These are phyloP conservation scores for Piaya cayana DNA, from an alignment of 2,113 vertebrate genomes.

Conservation along the genomic window DNA sequence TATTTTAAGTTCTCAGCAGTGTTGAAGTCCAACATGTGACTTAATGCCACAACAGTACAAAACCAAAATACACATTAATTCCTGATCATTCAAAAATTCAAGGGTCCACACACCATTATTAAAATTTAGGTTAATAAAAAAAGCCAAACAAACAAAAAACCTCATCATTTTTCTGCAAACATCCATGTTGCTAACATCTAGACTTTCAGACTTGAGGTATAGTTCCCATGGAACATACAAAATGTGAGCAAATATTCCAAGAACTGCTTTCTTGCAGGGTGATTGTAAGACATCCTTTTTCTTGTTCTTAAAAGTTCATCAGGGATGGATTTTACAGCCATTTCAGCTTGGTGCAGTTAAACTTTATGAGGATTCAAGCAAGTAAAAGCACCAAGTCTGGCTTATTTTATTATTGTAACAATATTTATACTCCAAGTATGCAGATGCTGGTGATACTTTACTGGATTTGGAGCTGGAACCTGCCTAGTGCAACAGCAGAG, in stretches of 20 bases:
- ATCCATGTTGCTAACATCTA: not conserved
- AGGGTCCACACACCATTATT: not conserved
- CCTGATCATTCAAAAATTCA: not conserved
- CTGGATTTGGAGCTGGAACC: not conserved
- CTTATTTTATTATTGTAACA: not conserved
- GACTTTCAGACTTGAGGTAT: not conserved
- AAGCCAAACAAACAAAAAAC: not conserved
- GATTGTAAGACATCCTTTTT: not conserved
- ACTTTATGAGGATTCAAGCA: not conserved
- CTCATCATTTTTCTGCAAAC: not conserved
- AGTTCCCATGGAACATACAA: not conserved
- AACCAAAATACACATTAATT: not conserved
- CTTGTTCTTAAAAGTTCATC: not conserved
- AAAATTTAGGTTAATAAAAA: not conserved
- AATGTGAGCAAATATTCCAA: not conserved
- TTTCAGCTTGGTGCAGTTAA: not conserved
- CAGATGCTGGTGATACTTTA: not conserved
- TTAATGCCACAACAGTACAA: not conserved
- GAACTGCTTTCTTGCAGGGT: not conserved
- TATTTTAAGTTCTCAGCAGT: constrained; percentile 3
- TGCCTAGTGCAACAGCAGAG: not conserved
- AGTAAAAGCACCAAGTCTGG: not conserved
- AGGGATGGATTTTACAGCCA: not conserved
- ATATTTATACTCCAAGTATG: not conserved
- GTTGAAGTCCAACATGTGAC: not conserved